These are phyloP conservation scores for Lithobates pipiens DNA, from an alignment of 2,797 vertebrate species.

Conservation along the genomic window DNA sequence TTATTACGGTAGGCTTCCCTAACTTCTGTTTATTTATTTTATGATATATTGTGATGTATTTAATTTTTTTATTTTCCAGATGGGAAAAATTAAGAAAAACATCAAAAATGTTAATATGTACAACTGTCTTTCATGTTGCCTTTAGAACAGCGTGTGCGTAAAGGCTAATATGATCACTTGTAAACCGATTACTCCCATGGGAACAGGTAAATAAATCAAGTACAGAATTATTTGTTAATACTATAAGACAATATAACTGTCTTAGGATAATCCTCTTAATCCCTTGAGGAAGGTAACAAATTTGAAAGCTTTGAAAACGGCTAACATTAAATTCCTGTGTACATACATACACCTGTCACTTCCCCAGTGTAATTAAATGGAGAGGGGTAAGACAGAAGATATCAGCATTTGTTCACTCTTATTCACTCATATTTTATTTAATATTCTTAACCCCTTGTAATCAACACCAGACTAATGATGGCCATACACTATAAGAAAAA, in stretches of 20 bases:
- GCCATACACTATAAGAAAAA: too few relatives aligned
- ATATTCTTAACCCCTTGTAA: too few relatives aligned
- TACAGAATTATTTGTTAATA: constrained; percentile 50
- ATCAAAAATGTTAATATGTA: constrained; percentile 12
- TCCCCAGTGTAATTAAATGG: constrained; percentile 14
- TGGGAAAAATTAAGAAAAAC: constrained; percentile 27
- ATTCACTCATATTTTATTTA: too few relatives aligned
- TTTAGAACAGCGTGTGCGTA: constrained; percentile 3
- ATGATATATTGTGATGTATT: not conserved
- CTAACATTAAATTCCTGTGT: constrained; percentile 13
- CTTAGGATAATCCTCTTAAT: constrained; percentile 49
- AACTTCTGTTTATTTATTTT: not conserved
- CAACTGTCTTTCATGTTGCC: constrained; percentile 8
- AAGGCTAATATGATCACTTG: constrained; percentile 42
- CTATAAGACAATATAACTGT: constrained; percentile 47
- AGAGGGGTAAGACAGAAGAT: not conserved
- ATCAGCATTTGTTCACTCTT: too few relatives aligned
- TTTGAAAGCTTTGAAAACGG: constrained; percentile 19
- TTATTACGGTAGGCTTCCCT: too few relatives aligned
- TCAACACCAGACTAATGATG: too few relatives aligned
- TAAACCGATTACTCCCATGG: constrained; percentile 49
- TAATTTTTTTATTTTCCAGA: not conserved
- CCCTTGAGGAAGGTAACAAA: constrained; percentile 33
- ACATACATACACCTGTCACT: not conserved
- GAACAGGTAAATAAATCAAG: constrained; percentile 50